A percentile compares a stretch with the other conserved stretches of the same genome.
Evolutionary conservation across 2,888 invertebrate species (phyloP).

Genomic region (Dicranocentrus wangi): DNA sequence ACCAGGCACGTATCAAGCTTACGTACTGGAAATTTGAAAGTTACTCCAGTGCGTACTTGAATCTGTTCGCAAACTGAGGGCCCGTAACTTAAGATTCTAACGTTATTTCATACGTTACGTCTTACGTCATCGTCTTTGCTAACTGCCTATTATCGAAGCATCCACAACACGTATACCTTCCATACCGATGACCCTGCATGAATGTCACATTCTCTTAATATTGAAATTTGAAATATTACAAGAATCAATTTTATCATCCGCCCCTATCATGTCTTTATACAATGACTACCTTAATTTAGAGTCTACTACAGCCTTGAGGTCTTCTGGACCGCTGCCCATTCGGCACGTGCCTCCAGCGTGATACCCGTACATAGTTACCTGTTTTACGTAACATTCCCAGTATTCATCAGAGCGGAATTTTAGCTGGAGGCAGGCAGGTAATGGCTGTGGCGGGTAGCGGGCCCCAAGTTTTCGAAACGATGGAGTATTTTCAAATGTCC

Average conservation of each 20-base stretch:
- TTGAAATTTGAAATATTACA: too few species aligned
- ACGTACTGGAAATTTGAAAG: too few species aligned
- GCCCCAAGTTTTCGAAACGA: constrained; percentile 64
- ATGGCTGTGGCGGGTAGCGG: constrained; percentile 42
- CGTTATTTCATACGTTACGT: too few species aligned
- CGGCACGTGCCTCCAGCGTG: constrained; percentile 66
- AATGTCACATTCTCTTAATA: too few species aligned
- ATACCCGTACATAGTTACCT: constrained; percentile 65
- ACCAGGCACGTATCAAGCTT: too few species aligned
- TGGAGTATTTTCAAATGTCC: constrained; percentile 59
- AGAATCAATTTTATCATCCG: too few species aligned
- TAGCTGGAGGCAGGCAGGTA: constrained; percentile 65
- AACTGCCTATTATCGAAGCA: too few species aligned
- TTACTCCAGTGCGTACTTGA: too few species aligned
- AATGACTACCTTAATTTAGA: constrained; percentile 65
- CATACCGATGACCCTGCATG: constrained; percentile 48
- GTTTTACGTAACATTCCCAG: constrained; percentile 64
- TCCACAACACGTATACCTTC: constrained; percentile 29
- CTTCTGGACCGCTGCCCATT: constrained; percentile 63
- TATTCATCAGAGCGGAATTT: constrained; percentile 66
- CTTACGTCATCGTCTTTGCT: too few species aligned
- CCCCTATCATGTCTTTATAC: too few species aligned
- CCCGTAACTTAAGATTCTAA: too few species aligned
- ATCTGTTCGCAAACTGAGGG: too few species aligned
- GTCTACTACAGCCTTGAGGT: constrained; percentile 67